These are phyloP conservation scores for Labeo catla DNA, from an alignment of 2,113 vertebrate species.

Conservation along the genomic window DNA sequence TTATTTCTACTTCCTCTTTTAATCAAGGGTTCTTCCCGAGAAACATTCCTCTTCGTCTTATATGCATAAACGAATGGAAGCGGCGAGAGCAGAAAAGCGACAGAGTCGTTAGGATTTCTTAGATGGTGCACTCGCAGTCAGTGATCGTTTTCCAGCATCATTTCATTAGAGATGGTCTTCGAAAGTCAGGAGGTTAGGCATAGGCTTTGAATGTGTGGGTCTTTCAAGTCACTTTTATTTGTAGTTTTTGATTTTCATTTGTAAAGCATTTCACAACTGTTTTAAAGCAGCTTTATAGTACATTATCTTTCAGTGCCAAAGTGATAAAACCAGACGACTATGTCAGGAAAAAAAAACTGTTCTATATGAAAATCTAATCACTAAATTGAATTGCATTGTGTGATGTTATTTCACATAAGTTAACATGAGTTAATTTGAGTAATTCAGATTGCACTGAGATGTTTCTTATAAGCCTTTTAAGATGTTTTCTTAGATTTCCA, in stretches of 20 bases:
- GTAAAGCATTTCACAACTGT: neutral
- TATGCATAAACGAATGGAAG: conserved; percentile 6
- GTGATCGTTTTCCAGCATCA: neutral
- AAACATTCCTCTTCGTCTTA: neutral
- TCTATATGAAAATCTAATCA: neutral
- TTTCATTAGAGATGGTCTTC: neutral
- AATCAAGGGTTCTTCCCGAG: conserved; percentile 4
- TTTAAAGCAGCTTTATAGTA: neutral
- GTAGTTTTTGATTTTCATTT: neutral
- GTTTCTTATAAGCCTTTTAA: neutral
- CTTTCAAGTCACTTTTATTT: neutral
- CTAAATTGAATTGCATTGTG: neutral
- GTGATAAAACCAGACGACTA: neutral
- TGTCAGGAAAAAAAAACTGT: too few species aligned
- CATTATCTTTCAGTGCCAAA: neutral
- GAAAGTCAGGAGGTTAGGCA: neutral
- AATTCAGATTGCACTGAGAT: neutral
- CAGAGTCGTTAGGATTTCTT: conserved; percentile 4
- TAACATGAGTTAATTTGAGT: neutral
- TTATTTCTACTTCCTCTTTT: conserved; percentile 35
- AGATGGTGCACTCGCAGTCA: neutral
- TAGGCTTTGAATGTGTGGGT: neutral
- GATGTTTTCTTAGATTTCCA: neutral
- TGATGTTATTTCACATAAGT: neutral
- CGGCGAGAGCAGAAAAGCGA: neutral